A percentile compares a stretch with the other conserved stretches of the same genome.
phyloP scores from a whole-genome alignment of 2,797 vertebrate genomes.

The Gymnopithys bicolor region DNA sequence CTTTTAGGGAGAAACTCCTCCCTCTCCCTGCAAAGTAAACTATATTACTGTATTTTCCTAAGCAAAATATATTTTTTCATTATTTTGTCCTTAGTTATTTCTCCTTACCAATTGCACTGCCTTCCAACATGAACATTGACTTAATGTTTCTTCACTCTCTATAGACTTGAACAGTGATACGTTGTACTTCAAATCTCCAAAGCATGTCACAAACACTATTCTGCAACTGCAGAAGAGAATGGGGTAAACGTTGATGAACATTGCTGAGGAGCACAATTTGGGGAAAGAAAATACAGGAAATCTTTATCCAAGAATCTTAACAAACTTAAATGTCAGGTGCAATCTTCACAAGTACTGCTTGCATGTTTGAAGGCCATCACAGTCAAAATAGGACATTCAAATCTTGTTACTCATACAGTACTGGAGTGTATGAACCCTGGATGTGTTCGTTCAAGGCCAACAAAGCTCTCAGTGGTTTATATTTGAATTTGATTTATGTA shows the following conservation, averaged over 20 bases:
- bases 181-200: not conserved
- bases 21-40: not conserved
- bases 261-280: not conserved
- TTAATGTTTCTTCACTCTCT: not conserved
- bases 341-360: not conserved
- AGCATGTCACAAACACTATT: not conserved
- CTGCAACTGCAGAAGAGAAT: not conserved
- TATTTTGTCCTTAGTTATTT: not conserved
- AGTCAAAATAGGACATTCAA: conserved; percentile 9
- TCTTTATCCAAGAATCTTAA: not conserved
- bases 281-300: not conserved
- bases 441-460: not conserved
- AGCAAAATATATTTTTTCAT: not conserved
- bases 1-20: not conserved
- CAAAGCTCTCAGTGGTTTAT: not conserved
- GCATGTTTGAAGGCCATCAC: not conserved
- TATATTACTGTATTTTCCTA: not conserved
- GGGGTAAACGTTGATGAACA: not conserved
- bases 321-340: not conserved
- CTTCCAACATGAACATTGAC: not conserved
- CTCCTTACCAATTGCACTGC: not conserved
- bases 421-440: not conserved
- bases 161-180: not conserved
- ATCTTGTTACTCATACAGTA: conserved; percentile 9
- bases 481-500: conserved; percentile 24